These are phyloP conservation scores for Cordilura impudica DNA, from an alignment of 2,888 invertebrate genomes.

Conservation along the genomic window DNA sequence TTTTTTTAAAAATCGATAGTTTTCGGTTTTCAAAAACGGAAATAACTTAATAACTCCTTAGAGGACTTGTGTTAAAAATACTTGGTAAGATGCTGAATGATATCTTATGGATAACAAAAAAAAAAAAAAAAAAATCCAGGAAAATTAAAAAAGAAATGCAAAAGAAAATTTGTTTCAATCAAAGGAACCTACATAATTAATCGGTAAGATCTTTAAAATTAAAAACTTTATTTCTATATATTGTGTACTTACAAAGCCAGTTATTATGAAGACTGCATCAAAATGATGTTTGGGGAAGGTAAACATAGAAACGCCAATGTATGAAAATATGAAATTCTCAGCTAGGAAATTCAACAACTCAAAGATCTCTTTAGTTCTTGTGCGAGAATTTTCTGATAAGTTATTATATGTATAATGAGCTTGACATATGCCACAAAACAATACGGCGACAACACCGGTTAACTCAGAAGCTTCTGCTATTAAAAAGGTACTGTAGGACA, in stretches of 20 bases:
- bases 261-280: constrained; percentile 93
- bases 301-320: constrained; percentile 99
- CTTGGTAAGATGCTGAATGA: too few species aligned
- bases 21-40: too few species aligned
- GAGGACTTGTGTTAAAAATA: too few species aligned
- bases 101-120: too few species aligned
- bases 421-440: constrained; percentile 99
- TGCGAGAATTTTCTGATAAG: constrained; percentile 90
- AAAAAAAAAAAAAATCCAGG: too few species aligned
- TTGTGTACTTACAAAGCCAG: constrained; percentile 88
- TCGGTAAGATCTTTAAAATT: too few species aligned
- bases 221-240: too few species aligned
- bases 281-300: constrained; percentile 97
- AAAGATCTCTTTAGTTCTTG: constrained; percentile 93
- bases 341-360: constrained; percentile 96
- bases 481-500: constrained; percentile 98
- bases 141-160: too few species aligned
- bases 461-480: constrained; percentile 97
- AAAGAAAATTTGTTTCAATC: too few species aligned
- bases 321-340: constrained; percentile 98
- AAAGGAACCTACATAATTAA: too few species aligned
- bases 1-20: too few species aligned
- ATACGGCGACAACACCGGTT: constrained; percentile 97
- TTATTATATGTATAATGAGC: constrained; percentile 99
- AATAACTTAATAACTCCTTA: too few species aligned